These are phyloP conservation scores for Phaonia tiefii DNA, from an alignment of 2,888 invertebrate genomes.

Conservation along the genomic window DNA sequence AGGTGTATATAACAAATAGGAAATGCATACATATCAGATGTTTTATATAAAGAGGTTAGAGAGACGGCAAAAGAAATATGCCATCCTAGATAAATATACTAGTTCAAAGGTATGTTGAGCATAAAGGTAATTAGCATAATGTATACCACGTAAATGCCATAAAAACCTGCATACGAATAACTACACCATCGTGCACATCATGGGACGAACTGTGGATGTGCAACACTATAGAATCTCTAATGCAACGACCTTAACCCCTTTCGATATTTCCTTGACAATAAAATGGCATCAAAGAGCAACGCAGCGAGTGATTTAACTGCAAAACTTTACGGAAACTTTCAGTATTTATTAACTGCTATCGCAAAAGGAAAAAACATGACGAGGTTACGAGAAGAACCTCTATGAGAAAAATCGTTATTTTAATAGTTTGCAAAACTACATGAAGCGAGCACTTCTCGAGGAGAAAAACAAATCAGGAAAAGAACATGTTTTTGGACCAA, in stretches of 20 bases:
- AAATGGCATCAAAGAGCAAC: slow-evolving; percentile 20
- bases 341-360: slow-evolving; percentile 33
- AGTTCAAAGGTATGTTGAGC: slow-evolving; percentile 10
- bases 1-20: background rate
- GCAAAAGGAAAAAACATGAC: too few relatives aligned
- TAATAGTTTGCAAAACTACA: slow-evolving; percentile 27
- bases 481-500: slow-evolving; percentile 22
- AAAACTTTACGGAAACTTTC: slow-evolving; percentile 5
- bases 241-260: slow-evolving; percentile 33
- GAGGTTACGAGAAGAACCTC: slow-evolving; percentile 23
- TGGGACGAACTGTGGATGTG: too few relatives aligned
- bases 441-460: slow-evolving; percentile 7
- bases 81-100: slow-evolving; percentile 32
- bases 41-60: background rate
- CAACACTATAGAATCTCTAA: too few relatives aligned
- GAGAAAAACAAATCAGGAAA: slow-evolving; percentile 26
- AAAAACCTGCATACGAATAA: slow-evolving; percentile 32
- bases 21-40: background rate
- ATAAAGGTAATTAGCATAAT: slow-evolving; percentile 60
- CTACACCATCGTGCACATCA: too few relatives aligned
- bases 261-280: slow-evolving; percentile 33
- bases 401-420: slow-evolving; percentile 23
- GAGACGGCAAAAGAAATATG: slow-evolving; percentile 8
- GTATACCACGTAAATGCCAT: slow-evolving; percentile 51
- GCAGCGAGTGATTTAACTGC: slow-evolving; percentile 3